These are phyloP conservation scores for Phrynocephalus forsythii DNA, from an alignment of 2,797 vertebrate genomes.

Conservation along the genomic window DNA sequence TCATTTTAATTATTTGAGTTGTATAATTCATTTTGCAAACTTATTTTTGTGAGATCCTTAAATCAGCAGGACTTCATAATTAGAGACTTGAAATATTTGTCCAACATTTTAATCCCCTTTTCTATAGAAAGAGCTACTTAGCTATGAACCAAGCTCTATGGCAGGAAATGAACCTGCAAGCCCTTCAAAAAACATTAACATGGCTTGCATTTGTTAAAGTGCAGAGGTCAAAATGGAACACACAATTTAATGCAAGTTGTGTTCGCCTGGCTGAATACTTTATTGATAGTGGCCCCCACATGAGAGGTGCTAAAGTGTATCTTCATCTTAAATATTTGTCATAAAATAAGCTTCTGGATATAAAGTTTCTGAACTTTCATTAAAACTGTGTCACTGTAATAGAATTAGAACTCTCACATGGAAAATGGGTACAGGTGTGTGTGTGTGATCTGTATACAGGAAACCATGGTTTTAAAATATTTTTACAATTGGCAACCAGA, in stretches of 20 bases:
- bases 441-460: too few species aligned
- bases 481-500: too few species aligned
- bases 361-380: slow-evolving; percentile 19
- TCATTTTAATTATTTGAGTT: slow-evolving; percentile 74
- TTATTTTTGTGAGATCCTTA: slow-evolving; percentile 77
- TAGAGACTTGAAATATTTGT: slow-evolving; percentile 75
- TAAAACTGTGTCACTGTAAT: background rate
- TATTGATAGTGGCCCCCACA: slow-evolving; percentile 13
- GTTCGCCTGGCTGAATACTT: background rate
- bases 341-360: background rate
- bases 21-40: slow-evolving; percentile 79
- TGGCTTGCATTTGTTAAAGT: slow-evolving; percentile 53
- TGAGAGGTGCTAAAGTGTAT: fast-evolving
- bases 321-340: background rate
- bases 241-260: slow-evolving; percentile 25
- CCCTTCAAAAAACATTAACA: slow-evolving; percentile 56
- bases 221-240: slow-evolving; percentile 30
- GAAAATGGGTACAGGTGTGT: background rate
- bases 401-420: background rate
- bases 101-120: slow-evolving; percentile 62
- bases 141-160: slow-evolving; percentile 73
- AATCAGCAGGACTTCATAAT: slow-evolving; percentile 78
- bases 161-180: slow-evolving; percentile 63
- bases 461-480: too few species aligned
- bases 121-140: slow-evolving; percentile 70